These are phyloP conservation scores for Apamea anceps DNA, from an alignment of 2,888 invertebrate species.

Conservation along the genomic window DNA sequence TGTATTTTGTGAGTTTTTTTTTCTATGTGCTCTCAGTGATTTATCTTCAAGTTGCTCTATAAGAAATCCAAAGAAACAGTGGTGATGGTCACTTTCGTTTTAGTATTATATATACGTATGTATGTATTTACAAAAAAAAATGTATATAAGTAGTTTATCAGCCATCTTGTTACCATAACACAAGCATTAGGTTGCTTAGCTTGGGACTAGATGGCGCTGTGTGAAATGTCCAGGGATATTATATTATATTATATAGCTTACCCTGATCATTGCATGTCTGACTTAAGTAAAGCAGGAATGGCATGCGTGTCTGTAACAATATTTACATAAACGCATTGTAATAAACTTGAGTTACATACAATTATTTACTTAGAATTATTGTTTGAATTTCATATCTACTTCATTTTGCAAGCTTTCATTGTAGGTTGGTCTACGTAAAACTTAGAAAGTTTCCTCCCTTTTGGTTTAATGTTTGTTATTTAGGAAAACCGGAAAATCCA, in stretches of 20 bases:
- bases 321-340: slow-evolving; percentile 55
- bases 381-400: slow-evolving; percentile 14
- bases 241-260: no score
- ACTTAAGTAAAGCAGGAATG: slow-evolving; percentile 27
- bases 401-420: neutral
- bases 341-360: slow-evolving; percentile 42
- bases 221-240: no score
- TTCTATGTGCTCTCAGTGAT: no score
- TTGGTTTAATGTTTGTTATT: neutral
- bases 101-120: neutral
- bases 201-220: no score
- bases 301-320: slow-evolving; percentile 30
- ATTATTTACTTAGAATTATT: slow-evolving; percentile 46
- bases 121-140: no score
- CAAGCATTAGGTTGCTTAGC: no score
- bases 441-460: neutral
- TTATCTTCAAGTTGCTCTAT: neutral
- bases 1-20: no score
- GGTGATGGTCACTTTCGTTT: neutral
- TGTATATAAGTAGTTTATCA: no score
- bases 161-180: no score
- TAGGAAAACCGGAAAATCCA: neutral
- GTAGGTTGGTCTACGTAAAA: neutral
- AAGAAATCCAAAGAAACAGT: neutral
- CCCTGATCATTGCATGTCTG: slow-evolving; percentile 28